Base-by-base conservation (phyloP, 64 coral and sea anemone species). In the Pocillopora damicornis region DNA sequence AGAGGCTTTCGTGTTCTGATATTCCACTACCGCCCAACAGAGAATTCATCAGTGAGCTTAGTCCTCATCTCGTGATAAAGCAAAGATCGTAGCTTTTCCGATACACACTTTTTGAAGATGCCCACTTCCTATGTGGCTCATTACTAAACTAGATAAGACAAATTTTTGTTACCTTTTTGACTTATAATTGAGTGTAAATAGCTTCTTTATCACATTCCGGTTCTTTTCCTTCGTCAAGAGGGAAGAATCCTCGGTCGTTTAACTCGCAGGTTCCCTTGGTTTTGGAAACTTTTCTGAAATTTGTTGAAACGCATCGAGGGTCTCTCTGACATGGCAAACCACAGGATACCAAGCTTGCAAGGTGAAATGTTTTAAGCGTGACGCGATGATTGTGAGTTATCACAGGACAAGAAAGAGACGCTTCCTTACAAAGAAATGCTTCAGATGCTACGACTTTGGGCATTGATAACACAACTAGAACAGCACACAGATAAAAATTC, bases 251-350 rank as follows among this genome's bases (percentile, higher is more conserved):
- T 35, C 18, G 16, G 15, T 67, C 35, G 63, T 83, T 65, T 35
- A 83, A 51, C 15, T 83, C 80, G 20, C 80, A 83, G 68, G 67
- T 20, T 83, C 61, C 77, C 1, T 9, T 38, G 5, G 1, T 35
- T 4, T 63, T 14, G 13, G 36, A 83, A 42, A 51, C 35, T 12
- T 69, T 11, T 0, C 35, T 61, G n/a, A 68, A 83, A 65, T 63
- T 65, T 36, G 63, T 68, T 16, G 80, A 83, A 45, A 83, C 61
- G 63, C 80, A 83, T 68, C 61, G 80, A 45, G 30, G 35, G 35
- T 83, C 6, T 68, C 80, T 83, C 68, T 83, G 80, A 37, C 80
- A 83, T 35, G 4, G 35, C 80, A 83, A 68, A 6, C 61, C 20
- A n/a, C 80, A 83, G 1, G 18, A 65, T 18, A 83, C 80, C 63